Conservation (phyloP, 2,888 invertebrate species). For the Acleris cristana region DNA sequence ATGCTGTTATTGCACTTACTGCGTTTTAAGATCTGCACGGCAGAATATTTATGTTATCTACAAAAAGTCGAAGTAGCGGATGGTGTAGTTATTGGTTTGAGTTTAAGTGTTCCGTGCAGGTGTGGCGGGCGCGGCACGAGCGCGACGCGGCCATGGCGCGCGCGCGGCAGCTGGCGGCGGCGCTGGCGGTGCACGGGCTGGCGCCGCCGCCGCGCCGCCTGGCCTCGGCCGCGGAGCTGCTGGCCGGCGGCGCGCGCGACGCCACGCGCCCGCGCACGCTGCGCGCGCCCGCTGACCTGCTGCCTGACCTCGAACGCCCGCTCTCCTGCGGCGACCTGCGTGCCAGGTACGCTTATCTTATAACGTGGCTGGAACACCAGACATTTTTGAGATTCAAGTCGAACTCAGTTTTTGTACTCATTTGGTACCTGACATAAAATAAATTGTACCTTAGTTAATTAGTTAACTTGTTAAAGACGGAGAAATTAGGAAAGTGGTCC, state of each 20-base stretch:
- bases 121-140: slow-evolving; percentile 96
- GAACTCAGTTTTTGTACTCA: too few species aligned
- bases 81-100: too few species aligned
- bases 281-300: slow-evolving; percentile 69
- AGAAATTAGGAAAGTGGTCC: too few species aligned
- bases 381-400: too few species aligned
- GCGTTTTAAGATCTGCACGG: too few species aligned
- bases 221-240: slow-evolving; percentile 85
- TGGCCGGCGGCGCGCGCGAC: slow-evolving; percentile 75
- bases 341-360: slow-evolving; percentile 55
- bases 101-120: slow-evolving; percentile 47
- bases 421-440: too few species aligned
- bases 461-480: too few species aligned
- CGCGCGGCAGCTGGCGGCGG: slow-evolving; percentile 93
- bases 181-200: slow-evolving; percentile 92
- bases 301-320: slow-evolving; percentile 78
- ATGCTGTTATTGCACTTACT: too few species aligned
- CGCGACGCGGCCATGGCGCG: slow-evolving; percentile 93
- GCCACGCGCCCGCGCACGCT: slow-evolving; percentile 66
- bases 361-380: too few species aligned
- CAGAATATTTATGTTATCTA: too few species aligned
- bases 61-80: too few species aligned
- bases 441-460: too few species aligned
- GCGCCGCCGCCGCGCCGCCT: slow-evolving; percentile 88
- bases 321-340: slow-evolving; percentile 78